These are phyloP conservation scores for Meandrusa payeni DNA, from an alignment of 2,888 invertebrate species.

Conservation along the genomic window DNA sequence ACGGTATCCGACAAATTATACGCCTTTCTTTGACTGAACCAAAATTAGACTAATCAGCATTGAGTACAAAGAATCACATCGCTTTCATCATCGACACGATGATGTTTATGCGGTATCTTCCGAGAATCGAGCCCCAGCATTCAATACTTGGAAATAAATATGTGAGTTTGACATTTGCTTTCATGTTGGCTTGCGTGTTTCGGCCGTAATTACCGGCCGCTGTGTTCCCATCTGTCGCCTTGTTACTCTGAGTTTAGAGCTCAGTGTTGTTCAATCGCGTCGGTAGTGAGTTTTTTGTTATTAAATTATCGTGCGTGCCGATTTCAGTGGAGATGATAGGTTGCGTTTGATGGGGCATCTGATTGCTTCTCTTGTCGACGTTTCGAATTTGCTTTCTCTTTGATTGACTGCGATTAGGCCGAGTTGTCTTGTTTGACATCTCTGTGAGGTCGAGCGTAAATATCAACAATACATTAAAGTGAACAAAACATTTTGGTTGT, in stretches of 20 bases:
- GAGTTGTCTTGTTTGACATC: conserved; percentile 42
- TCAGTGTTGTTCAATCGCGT: conserved; percentile 34
- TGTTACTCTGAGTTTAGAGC: conserved; percentile 54
- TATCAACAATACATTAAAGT: conserved; percentile 19
- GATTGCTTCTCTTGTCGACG: conserved; percentile 79
- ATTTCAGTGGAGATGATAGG: conserved; percentile 79
- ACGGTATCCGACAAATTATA: conserved; percentile 64
- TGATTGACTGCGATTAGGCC: conserved; percentile 68
- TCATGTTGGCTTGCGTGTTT: conserved; percentile 75
- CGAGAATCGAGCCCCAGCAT: conserved; percentile 70
- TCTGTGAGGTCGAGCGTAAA: conserved; percentile 41
- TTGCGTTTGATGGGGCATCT: conserved; percentile 73
- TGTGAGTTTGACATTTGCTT: conserved; percentile 81
- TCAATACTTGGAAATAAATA: conserved; percentile 81
- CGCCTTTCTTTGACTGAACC: conserved; percentile 50
- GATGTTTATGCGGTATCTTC: conserved; percentile 76
- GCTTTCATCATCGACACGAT: conserved; percentile 80
- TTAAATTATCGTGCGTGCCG: conserved; percentile 80
- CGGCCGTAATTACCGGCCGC: conserved; percentile 67
- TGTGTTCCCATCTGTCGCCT: conserved; percentile 41
- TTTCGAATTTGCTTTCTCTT: conserved; percentile 74
- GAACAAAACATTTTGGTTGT: background rate
- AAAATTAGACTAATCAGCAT: conserved; percentile 78
- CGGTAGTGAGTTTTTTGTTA: conserved; percentile 71
- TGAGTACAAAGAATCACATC: conserved; percentile 76